Base-by-base conservation (phyloP, 2,797 vertebrate genomes). In the Coregonus ussuriensis region DNA sequence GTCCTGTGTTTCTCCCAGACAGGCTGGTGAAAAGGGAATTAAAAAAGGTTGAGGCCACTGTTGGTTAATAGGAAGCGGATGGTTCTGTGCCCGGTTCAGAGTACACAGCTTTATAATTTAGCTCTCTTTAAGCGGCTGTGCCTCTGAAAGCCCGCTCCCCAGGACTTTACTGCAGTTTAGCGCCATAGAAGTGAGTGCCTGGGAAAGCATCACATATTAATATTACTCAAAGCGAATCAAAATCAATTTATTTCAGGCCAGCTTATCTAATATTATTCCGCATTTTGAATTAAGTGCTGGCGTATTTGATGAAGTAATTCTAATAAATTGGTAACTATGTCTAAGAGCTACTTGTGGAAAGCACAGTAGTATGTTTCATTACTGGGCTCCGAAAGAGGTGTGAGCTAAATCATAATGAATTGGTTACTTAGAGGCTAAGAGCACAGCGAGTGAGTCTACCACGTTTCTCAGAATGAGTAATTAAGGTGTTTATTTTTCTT, bases 11-110 rank as follows among this genome's bases (percentile, higher is more conserved):
- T 67, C 65, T 33, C 65, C 4, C 83, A 91, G 90, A 92, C 91
- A 87, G 82, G 15, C 66, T 81, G 88, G 91, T 90, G 91, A 91
- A 91, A 87, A 73, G 89, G 85, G 92, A 93, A 83, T 90, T 89
- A 86, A 87, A 89, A 85, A 77, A 86, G 87, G 86, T 89, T 85
- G 54, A 71, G 68, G 77, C 84, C 86, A 84, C 89, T 85, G 29
- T 85, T 41, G 54, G 74, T 83, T 91, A 88, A 91, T 91, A 80
- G 82, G 78, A 84, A 89, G 81, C 85, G 87, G 89, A 88, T 87
- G 90, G 87, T 85, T 85, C 81, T 80, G 72, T 88, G 82, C 67
- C 81, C 84, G 47, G 4, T 16, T 35, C 37, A 65, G 41, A 18
- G 71, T 13, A 54, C 67, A 62, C 66, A 79, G 70, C 63, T 63